Evolutionary conservation across 2,888 invertebrate genomes (phyloP).

Genomic region (Acleris literana): DNA sequence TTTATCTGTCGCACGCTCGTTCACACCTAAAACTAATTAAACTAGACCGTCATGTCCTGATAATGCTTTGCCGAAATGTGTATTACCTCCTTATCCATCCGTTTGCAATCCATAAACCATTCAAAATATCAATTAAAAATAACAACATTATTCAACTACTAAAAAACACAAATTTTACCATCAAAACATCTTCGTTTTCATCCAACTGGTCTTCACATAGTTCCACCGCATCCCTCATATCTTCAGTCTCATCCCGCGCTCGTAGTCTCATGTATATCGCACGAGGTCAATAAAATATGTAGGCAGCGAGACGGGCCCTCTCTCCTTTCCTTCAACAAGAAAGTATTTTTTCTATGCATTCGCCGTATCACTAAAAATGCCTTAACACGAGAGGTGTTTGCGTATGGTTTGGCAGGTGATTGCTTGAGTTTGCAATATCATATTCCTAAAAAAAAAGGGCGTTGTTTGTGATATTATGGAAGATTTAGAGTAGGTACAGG

Average conservation of each 20-base stretch:
- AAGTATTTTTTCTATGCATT: constrained; percentile 80
- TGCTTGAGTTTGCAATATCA: constrained; percentile 4
- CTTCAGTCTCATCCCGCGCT: constrained; percentile 51
- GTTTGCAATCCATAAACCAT: too few species aligned
- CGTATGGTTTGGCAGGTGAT: constrained; percentile 23
- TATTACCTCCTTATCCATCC: too few species aligned
- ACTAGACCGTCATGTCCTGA: too few species aligned
- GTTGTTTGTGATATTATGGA: too few species aligned
- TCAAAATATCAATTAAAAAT: too few species aligned
- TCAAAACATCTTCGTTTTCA: neutral
- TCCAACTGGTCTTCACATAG: neutral
- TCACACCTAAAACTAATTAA: too few species aligned
- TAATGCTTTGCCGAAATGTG: too few species aligned
- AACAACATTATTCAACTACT: too few species aligned
- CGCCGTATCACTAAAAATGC: constrained; percentile 69
- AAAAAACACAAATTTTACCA: neutral
- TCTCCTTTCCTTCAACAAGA: constrained; percentile 79
- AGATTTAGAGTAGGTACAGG: too few species aligned
- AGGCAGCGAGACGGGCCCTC: constrained; percentile 65
- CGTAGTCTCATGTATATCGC: constrained; percentile 46
- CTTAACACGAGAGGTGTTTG: constrained; percentile 38
- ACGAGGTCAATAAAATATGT: constrained; percentile 80
- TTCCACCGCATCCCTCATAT: constrained; percentile 40
- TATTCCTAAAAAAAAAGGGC: neutral
- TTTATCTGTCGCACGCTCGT: too few species aligned